These are phyloP conservation scores for Anthopleura sola DNA, from an alignment of 64 coral and sea anemone genomes.

Conservation along the genomic window DNA sequence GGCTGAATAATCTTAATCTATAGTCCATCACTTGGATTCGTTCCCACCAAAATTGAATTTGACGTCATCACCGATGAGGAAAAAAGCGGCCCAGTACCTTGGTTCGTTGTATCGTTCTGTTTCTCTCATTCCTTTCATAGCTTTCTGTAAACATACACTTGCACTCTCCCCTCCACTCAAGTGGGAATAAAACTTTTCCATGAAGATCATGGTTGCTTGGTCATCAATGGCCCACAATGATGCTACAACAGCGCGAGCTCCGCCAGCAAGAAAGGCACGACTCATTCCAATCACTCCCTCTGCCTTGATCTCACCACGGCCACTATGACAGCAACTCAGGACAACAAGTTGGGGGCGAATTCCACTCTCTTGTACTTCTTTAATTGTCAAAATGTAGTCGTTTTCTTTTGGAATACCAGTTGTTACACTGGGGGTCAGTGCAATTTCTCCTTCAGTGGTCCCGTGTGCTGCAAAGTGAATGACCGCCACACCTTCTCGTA, in stretches of 20 bases:
- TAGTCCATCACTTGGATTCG: no score
- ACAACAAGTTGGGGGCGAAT: slow-evolving; percentile 19
- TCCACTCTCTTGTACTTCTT: neutral
- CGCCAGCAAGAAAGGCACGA: neutral
- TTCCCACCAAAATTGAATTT: no score
- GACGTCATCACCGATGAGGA: slow-evolving; percentile 22
- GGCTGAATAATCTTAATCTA: no score
- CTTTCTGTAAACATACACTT: slow-evolving; percentile 10
- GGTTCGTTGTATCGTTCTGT: neutral
- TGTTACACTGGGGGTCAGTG: neutral
- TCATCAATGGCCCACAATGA: slow-evolving; percentile 22
- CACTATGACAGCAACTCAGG: slow-evolving; percentile 40
- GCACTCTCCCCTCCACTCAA: neutral
- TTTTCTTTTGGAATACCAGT: neutral
- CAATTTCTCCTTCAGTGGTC: slow-evolving; percentile 8
- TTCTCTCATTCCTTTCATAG: slow-evolving; percentile 24
- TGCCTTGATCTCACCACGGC: slow-evolving; percentile 11
- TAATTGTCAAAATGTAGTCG: slow-evolving; percentile 38
- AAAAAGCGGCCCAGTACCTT: slow-evolving; percentile 31
- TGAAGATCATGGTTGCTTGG: slow-evolving; percentile 21
- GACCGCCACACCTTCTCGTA: neutral
- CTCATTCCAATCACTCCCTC: slow-evolving; percentile 41
- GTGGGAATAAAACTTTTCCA: slow-evolving; percentile 16
- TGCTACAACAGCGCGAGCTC: slow-evolving; percentile 28
- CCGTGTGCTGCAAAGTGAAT: slow-evolving; percentile 29